Percentiles rank a stretch among this genome's conserved stretches.
phyloP scores from a whole-genome alignment of 1,140 invertebrate genomes.

The Ectropis grisescens region DNA sequence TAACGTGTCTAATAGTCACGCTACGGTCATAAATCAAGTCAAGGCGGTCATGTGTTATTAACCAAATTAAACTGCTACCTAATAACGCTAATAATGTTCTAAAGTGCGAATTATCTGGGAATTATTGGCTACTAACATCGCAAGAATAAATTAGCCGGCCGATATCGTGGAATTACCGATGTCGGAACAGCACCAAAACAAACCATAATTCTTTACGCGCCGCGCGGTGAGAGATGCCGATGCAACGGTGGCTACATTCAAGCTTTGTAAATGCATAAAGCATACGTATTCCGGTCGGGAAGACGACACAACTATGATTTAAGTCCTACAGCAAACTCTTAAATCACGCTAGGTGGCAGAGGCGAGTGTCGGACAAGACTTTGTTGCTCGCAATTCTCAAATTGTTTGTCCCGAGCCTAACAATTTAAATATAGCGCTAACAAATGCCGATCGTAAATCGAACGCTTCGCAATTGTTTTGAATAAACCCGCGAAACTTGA shows the following conservation, averaged over 20 bases:
- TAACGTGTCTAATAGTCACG: too few relatives aligned
- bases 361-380: conserved; percentile 38
- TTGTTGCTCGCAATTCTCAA: conserved; percentile 51
- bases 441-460: conserved; percentile 61
- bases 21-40: too few relatives aligned
- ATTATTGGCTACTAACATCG: conserved; percentile 5
- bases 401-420: conserved; percentile 60
- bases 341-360: conserved; percentile 46
- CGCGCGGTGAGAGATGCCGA: conserved; percentile 17
- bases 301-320: conserved; percentile 44
- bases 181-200: conserved; percentile 29
- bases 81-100: conserved; percentile 1
- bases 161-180: conserved; percentile 7
- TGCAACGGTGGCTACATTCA: conserved; percentile 19
- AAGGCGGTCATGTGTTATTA: too few relatives aligned
- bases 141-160: conserved; percentile 10
- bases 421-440: conserved; percentile 64
- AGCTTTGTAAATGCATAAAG: conserved; percentile 26
- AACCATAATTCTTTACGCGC: conserved; percentile 21
- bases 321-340: conserved; percentile 29
- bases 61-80: background rate
- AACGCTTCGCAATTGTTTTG: conserved; percentile 58
- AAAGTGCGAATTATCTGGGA: conserved; percentile 1
- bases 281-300: conserved; percentile 32
- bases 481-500: conserved; percentile 48